Conservation (phyloP, 2,888 invertebrate genomes). For the Ophion ellenae region DNA sequence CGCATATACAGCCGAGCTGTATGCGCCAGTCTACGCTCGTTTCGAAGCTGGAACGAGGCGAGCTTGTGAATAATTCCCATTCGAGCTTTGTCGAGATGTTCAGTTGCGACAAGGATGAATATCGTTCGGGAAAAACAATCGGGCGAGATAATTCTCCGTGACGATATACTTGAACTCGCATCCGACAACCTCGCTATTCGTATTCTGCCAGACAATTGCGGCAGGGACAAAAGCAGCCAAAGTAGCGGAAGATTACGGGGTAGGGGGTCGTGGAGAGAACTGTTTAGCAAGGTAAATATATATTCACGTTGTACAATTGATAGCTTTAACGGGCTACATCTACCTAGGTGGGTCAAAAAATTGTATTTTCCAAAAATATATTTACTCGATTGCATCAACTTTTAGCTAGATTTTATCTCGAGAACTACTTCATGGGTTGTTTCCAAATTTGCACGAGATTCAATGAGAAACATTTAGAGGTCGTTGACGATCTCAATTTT, state of each 20-base stretch:
- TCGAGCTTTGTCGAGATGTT: conserved; percentile 5
- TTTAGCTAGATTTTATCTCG: no score
- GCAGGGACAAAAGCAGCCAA: neutral
- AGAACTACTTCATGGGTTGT: no score
- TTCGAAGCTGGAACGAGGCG: conserved; percentile 12
- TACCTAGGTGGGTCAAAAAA: no score
- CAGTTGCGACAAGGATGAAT: neutral
- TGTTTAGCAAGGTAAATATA: neutral
- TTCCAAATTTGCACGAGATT: no score
- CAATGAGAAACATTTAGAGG: no score
- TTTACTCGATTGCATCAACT: no score
- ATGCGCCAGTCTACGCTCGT: conserved; percentile 13
- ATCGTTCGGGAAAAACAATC: neutral
- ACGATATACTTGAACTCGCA: neutral
- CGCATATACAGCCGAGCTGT: conserved; percentile 10
- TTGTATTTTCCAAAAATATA: no score
- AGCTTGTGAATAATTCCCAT: conserved; percentile 28
- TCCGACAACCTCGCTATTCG: neutral
- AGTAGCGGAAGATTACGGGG: neutral
- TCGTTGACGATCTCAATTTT: no score
- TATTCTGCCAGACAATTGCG: neutral
- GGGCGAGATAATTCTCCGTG: neutral
- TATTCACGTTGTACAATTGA: neutral
- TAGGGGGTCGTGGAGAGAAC: neutral
- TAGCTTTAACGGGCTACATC: neutral